Percentiles rank a stretch among this genome's conserved stretches.
Evolutionary conservation across 2,797 vertebrate genomes (phyloP).

Genomic region (Yasuhikotakia modesta): DNA sequence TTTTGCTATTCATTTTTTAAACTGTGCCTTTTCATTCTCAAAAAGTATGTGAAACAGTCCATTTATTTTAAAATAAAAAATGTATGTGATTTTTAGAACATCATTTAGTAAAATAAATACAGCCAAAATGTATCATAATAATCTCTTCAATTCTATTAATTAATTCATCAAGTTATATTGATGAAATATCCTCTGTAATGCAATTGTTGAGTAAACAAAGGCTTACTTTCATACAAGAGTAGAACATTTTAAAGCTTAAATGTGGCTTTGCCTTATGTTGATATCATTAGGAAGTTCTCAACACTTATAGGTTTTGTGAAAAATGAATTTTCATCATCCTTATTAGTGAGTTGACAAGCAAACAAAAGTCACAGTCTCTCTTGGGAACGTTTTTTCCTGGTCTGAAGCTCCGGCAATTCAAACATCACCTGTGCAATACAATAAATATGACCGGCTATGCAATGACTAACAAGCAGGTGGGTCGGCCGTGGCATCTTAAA

Average conservation of each 20-base stretch:
- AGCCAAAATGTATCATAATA: background rate
- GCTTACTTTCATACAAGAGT: background rate
- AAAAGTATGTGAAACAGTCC: background rate
- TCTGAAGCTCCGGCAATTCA: conserved; percentile 45
- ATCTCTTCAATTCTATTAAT: background rate
- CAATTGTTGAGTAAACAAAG: background rate
- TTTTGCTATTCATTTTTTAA: background rate
- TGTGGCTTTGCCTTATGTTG: conserved; percentile 14
- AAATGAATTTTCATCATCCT: conserved; percentile 6
- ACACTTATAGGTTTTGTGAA: background rate
- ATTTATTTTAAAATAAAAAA: background rate
- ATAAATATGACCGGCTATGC: conserved; percentile 17
- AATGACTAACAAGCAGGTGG: conserved; percentile 46
- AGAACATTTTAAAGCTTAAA: background rate
- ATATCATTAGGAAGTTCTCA: conserved; percentile 6
- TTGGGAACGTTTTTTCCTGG: conserved; percentile 24
- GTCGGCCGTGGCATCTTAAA: conserved; percentile 48
- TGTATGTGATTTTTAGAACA: too few relatives aligned
- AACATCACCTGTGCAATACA: conserved; percentile 30
- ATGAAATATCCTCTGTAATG: background rate
- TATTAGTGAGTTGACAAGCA: conserved; percentile 24
- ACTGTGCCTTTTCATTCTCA: background rate
- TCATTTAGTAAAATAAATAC: background rate
- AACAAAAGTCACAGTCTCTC: conserved; percentile 33
- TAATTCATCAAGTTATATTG: background rate